Evolutionary conservation across 2,113 vertebrate genomes (phyloP), one percentile per base, ranked within the genome.

Genomic region (Noturus placidus): DNA sequence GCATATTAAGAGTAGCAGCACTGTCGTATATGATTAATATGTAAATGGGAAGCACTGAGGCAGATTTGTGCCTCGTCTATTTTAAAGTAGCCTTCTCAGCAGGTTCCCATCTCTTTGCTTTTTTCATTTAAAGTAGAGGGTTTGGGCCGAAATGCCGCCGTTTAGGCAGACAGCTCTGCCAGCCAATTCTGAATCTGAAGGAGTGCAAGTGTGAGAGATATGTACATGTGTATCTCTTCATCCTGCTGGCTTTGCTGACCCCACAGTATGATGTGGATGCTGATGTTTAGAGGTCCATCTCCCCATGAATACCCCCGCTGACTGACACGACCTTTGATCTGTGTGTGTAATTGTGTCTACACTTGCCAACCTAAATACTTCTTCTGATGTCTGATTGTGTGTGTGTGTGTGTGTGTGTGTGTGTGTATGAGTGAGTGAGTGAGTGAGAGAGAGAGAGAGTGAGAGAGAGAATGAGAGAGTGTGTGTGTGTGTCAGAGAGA

Each of bases 391-490:
- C n/a, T 82, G 65, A 61, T 76, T 25, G 74, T 61, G 80, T 63
- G 50, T 65, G 79, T 50, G 46, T 50, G 46, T 50, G 46, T 50
- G 46, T 46, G 7, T 46, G 46, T 46, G 46, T 46, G 46, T 42
- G 42, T 42, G 4, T n/a, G n/a, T n/a, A n/a, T 3, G 38, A 42
- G 38, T 38, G 84, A 13, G 70, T n/a, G n/a, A n/a, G 38, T 3
- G 38, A 42, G 38, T 38, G 84, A 13, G 70, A n/a, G 86, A 76
- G 86, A 59, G 35, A 56, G 76, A 96, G 94, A 95, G 94, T 33
- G 33, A 22, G 77, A 33, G 77, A 38, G 19, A n/a, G 35, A 22
- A 42, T 42, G 46, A n/a, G n/a, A n/a, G n/a, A n/a, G n/a, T 50
- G 46, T 46, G 7, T 46, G 46, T 46, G 46, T 46, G 46, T 42